These are phyloP conservation scores for Typhlomys cinereus DNA, from an alignment of 2,113 vertebrate species.

Conservation along the genomic window DNA sequence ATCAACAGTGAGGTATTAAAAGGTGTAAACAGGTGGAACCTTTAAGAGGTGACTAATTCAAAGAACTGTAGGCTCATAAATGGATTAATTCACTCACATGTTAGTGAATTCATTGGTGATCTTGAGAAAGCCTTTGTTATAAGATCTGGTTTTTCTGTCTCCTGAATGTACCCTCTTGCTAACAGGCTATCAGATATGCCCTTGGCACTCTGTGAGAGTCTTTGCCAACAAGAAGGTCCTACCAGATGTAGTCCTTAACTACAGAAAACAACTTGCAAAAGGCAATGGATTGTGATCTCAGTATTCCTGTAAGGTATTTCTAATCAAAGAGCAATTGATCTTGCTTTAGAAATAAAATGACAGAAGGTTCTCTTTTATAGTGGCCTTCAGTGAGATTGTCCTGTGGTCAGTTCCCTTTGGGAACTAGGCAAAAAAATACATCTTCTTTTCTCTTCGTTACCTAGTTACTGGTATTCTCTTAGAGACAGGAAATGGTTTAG, in stretches of 20 bases:
- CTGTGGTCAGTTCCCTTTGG: no score
- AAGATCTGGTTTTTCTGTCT: background rate
- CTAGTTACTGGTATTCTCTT: background rate
- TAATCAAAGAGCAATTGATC: no score
- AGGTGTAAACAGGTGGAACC: no score
- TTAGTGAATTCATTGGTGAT: background rate
- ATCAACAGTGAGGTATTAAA: background rate
- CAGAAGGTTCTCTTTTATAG: background rate
- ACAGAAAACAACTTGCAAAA: background rate
- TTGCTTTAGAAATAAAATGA: background rate
- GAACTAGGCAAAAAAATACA: no score
- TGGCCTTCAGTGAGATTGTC: background rate
- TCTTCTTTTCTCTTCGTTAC: no score
- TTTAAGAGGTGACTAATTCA: background rate
- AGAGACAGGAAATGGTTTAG: background rate
- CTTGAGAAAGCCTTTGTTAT: background rate
- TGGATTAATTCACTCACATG: background rate
- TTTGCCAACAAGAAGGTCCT: background rate
- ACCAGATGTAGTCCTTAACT: background rate
- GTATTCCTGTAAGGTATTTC: background rate
- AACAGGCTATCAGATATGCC: no score
- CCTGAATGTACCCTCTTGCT: background rate
- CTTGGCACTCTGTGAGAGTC: background rate
- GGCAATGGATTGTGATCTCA: background rate
- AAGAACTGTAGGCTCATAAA: background rate